A percentile compares a stretch with the other conserved stretches of the same genome.
Evolutionary conservation across 2,797 vertebrate genomes (phyloP).

Genomic region (Sitta carolinensis): DNA sequence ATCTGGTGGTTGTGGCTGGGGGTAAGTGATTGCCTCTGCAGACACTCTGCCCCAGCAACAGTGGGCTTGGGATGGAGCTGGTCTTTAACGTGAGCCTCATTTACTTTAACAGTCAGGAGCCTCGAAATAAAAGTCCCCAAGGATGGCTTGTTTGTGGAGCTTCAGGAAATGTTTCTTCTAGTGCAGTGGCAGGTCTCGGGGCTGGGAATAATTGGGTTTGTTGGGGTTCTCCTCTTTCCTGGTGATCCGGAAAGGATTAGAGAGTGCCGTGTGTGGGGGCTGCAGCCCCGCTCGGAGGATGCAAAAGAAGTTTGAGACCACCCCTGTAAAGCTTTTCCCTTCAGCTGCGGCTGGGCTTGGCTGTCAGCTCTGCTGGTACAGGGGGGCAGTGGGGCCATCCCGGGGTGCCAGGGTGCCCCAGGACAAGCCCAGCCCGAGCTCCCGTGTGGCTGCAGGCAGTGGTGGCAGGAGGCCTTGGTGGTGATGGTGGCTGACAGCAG

Average conservation of each 20-base stretch:
- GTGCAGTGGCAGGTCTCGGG: neutral
- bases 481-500: neutral
- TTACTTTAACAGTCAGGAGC: slow-evolving; percentile 73
- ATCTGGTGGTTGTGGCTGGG: neutral
- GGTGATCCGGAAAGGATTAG: neutral
- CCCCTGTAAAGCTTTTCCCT: neutral
- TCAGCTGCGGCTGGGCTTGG: neutral
- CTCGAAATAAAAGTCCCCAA: slow-evolving; percentile 70
- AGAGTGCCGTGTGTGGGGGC: neutral
- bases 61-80: slow-evolving; percentile 33
- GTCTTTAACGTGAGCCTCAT: slow-evolving; percentile 70
- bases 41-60: neutral
- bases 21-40: neutral
- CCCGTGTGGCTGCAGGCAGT: neutral
- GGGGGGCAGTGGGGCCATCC: neutral
- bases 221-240: neutral
- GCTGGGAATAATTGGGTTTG: neutral
- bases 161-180: slow-evolving; percentile 59
- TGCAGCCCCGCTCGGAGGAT: fast-evolving
- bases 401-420: neutral
- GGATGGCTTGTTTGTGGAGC: slow-evolving; percentile 70
- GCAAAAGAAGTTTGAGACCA: neutral
- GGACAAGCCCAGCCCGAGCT: too few species aligned
- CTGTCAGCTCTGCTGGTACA: fast-evolving
- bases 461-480: neutral